phyloP scores from a whole-genome alignment of 2,888 invertebrate species.

The Morinoia aosen region DNA sequence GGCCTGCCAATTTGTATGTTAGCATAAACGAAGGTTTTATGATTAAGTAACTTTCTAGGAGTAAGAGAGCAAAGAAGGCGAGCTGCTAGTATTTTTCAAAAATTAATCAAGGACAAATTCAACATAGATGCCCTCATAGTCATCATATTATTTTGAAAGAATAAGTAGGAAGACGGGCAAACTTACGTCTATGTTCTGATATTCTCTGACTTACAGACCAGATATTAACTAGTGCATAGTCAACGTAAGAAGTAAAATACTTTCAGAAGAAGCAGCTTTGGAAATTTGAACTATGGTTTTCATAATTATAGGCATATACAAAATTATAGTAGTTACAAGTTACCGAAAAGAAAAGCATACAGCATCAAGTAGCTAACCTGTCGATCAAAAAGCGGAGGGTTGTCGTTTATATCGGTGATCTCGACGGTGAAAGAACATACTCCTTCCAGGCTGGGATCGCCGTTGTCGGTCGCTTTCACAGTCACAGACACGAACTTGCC shows the following conservation, averaged over 20 bases:
- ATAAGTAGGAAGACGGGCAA: background rate
- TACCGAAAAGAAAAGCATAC: background rate
- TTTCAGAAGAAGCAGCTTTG: too few species aligned
- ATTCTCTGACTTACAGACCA: too few species aligned
- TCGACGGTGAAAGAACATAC: conserved; percentile 98
- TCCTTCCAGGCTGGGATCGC: conserved; percentile 96
- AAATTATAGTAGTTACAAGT: background rate
- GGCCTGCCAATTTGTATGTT: background rate
- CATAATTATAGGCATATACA: too few species aligned
- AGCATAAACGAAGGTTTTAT: background rate
- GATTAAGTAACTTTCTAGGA: background rate
- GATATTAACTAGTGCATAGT: too few species aligned
- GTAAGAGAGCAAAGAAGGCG: background rate
- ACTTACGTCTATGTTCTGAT: background rate
- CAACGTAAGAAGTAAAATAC: too few species aligned
- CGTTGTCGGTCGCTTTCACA: conserved; percentile 98
- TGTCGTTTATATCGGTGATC: conserved; percentile 97
- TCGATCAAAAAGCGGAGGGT: conserved; percentile 93
- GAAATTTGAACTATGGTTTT: too few species aligned
- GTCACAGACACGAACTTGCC: conserved; percentile 97
- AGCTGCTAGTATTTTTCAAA: too few species aligned
- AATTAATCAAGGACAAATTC: too few species aligned
- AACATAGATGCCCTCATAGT: too few species aligned
- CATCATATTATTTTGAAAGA: too few species aligned
- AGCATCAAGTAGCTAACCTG: conserved; percentile 77